phyloP scores from a whole-genome alignment of 2,888 invertebrate genomes.

The Pegoplata infirma region DNA sequence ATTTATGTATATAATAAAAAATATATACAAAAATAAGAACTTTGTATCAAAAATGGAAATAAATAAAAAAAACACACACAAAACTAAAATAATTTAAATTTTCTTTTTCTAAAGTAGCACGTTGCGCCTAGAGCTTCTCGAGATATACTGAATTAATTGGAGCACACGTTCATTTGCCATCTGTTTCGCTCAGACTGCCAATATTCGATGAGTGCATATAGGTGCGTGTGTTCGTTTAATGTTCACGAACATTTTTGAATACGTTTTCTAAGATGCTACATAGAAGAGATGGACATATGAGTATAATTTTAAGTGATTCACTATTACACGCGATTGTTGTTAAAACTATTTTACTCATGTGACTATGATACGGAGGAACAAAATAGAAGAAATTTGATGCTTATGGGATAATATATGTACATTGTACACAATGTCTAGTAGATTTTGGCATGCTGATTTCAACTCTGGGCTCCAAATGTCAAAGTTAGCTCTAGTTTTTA shows the following conservation, averaged over 20 bases:
- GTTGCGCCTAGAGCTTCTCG: conserved; percentile 53
- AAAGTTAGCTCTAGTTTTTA: too few species aligned
- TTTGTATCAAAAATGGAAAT: conserved; percentile 28
- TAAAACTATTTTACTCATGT: too few species aligned
- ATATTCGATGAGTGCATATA: conserved; percentile 33
- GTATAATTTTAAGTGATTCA: not conserved
- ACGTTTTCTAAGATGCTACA: too few species aligned
- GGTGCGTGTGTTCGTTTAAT: too few species aligned
- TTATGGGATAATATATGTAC: too few species aligned
- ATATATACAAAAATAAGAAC: conserved; percentile 7
- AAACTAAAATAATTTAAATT: not conserved
- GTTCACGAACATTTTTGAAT: too few species aligned
- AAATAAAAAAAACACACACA: conserved; percentile 13
- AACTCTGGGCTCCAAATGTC: too few species aligned
- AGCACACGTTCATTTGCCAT: conserved; percentile 45
- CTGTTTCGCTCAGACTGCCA: conserved; percentile 40
- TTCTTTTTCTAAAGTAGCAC: conserved; percentile 48
- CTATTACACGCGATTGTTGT: too few species aligned
- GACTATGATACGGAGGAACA: too few species aligned
- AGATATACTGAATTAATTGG: conserved; percentile 53
- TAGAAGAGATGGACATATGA: not conserved
- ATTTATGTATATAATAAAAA: conserved; percentile 29
- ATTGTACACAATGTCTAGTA: too few species aligned
- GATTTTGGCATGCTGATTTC: too few species aligned
- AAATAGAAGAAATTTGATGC: too few species aligned